Evolutionary conservation across 1,140 invertebrate species (phyloP).

Genomic region (Hypothenemus hampei): DNA sequence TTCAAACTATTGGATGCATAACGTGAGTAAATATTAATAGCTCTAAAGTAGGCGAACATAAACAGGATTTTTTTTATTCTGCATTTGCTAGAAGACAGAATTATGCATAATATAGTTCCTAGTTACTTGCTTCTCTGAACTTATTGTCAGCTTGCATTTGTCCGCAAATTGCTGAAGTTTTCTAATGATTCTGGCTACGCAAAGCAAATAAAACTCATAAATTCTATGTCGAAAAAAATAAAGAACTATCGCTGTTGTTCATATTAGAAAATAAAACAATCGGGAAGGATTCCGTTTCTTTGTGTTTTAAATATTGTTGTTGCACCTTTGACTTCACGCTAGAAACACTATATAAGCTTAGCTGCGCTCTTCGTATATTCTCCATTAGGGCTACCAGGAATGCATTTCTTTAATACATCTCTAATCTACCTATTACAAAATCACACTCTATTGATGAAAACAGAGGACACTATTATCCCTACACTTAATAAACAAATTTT

Average conservation of each 20-base stretch:
- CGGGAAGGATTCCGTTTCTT: no score
- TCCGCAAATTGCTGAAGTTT: not conserved
- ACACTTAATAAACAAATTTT: not conserved
- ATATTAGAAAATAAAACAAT: no score
- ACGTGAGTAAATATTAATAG: conserved; percentile 10
- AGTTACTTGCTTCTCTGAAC: not conserved
- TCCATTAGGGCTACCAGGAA: no score
- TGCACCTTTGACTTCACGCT: not conserved
- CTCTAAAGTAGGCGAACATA: not conserved
- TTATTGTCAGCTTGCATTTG: not conserved
- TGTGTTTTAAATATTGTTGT: not conserved
- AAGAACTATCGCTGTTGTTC: no score
- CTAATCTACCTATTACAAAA: not conserved
- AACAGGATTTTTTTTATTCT: not conserved
- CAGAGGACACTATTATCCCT: not conserved
- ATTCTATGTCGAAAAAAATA: no score
- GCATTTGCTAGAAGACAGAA: no score
- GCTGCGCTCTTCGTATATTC: no score
- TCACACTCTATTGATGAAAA: not conserved
- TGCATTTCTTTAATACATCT: not conserved
- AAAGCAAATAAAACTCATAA: no score
- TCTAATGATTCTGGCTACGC: no score
- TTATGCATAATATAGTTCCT: no score
- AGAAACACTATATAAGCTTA: not conserved
- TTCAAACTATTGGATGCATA: not conserved